A percentile compares a stretch with the other conserved stretches of the same genome.
Evolutionary conservation across 2,888 invertebrate genomes (phyloP).

Genomic region (Pollenia angustigena): DNA sequence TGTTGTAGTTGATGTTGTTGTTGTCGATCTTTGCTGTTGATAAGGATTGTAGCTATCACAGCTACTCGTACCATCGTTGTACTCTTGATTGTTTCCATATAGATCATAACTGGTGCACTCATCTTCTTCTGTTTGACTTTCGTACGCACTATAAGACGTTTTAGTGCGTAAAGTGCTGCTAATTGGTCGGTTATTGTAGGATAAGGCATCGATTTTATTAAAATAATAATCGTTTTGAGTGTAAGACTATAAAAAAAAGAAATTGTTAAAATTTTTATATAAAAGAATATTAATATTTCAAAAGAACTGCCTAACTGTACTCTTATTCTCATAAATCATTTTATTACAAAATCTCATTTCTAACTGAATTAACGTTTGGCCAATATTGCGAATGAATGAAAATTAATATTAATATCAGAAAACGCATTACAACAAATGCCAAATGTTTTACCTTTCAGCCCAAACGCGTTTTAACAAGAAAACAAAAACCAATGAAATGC

Average conservation of each 20-base stretch:
- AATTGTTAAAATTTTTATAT: background rate
- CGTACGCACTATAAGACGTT: slow-evolving; percentile 75
- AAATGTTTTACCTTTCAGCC: no score
- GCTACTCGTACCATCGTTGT: slow-evolving; percentile 56
- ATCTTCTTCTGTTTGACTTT: slow-evolving; percentile 67
- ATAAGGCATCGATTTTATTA: slow-evolving; percentile 88
- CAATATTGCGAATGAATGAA: no score
- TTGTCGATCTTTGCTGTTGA: slow-evolving; percentile 28
- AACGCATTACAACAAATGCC: no score
- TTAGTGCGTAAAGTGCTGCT: slow-evolving; percentile 80
- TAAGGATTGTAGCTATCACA: slow-evolving; percentile 52
- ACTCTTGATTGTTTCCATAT: slow-evolving; percentile 74
- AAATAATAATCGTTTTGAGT: slow-evolving; percentile 80
- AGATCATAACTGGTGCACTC: slow-evolving; percentile 64
- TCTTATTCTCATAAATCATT: no score
- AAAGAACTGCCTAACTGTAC: no score
- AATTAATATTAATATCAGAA: no score
- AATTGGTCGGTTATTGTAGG: slow-evolving; percentile 91
- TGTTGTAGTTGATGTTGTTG: slow-evolving; percentile 35
- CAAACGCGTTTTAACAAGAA: no score
- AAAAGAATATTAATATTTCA: no score
- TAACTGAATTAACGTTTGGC: no score
- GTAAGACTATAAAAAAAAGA: slow-evolving; percentile 78
- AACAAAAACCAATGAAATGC: no score
- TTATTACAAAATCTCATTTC: no score